phyloP scores from a whole-genome alignment of 2,113 vertebrate genomes.

The Seriola aureovittata region DNA sequence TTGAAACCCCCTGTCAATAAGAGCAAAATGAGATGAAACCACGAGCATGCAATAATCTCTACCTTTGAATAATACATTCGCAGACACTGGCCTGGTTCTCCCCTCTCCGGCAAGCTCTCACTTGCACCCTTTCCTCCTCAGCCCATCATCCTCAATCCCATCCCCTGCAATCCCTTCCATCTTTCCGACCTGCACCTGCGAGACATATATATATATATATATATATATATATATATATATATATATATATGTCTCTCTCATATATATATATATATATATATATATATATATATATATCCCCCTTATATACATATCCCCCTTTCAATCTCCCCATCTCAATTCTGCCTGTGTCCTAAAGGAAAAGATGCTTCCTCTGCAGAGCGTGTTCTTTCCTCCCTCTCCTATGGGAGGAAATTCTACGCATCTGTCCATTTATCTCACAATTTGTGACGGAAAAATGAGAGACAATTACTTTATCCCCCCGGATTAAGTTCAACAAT shows the following conservation, averaged over 20 bases:
- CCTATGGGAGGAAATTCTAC: neutral
- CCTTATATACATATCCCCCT: too few relatives aligned
- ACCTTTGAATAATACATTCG: constrained; percentile 57
- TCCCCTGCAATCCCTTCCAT: constrained; percentile 33
- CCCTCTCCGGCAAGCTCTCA: neutral
- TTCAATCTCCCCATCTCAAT: constrained; percentile 21
- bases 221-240: constrained; percentile 5
- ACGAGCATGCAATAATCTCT: constrained; percentile 49
- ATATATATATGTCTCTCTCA: too few relatives aligned
- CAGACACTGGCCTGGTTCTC: constrained; percentile 20
- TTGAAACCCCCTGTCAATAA: constrained; percentile 49
- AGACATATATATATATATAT: neutral
- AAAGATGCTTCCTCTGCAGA: neutral
- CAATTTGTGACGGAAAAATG: neutral
- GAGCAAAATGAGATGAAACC: constrained; percentile 52
- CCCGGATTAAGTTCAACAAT: neutral
- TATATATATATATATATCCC: too few relatives aligned
- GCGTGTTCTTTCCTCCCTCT: neutral
- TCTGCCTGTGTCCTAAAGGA: constrained; percentile 14
- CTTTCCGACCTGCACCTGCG: constrained; percentile 23
- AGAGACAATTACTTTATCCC: neutral
- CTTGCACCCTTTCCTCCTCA: constrained; percentile 7
- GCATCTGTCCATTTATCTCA: neutral
- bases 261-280: too few relatives aligned
- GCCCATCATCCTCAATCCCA: constrained; percentile 19